These are phyloP conservation scores for Polydrusus tereticollis DNA, from an alignment of 2,888 invertebrate species.

Conservation along the genomic window DNA sequence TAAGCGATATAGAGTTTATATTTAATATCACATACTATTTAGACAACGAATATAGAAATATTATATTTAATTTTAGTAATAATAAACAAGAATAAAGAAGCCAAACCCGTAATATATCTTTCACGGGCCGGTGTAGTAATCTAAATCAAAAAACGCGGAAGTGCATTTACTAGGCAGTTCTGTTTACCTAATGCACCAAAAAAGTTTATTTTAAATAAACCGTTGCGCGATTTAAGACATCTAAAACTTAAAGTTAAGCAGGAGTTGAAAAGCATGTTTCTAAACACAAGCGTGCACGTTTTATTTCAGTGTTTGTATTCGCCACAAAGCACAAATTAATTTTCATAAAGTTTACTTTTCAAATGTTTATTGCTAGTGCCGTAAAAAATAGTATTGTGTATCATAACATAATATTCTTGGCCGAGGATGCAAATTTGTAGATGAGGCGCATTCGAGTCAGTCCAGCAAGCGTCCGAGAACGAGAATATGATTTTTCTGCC, in stretches of 20 bases:
- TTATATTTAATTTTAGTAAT: not conserved
- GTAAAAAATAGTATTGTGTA: too few relatives aligned
- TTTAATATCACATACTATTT: too few relatives aligned
- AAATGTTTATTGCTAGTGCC: too few relatives aligned
- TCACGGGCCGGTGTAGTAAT: not conserved
- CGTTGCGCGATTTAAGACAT: not conserved
- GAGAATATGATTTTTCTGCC: too few relatives aligned
- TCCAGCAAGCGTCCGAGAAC: too few relatives aligned
- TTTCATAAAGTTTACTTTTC: constrained; percentile 37
- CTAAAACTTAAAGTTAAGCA: constrained; percentile 26
- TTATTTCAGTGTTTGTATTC: constrained; percentile 25
- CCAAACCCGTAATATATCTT: not conserved
- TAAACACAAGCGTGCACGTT: constrained; percentile 27
- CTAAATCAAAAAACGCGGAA: constrained; percentile 20
- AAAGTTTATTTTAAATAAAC: constrained; percentile 27
- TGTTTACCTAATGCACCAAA: constrained; percentile 32
- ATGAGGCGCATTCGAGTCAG: too few relatives aligned
- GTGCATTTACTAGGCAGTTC: not conserved
- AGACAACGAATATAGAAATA: too few relatives aligned
- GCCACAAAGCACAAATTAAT: constrained; percentile 35
- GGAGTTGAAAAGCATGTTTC: constrained; percentile 30
- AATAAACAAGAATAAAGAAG: not conserved
- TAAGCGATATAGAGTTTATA: too few relatives aligned
- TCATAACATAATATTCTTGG: too few relatives aligned
- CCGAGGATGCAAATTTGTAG: too few relatives aligned